Evolutionary conservation across 2,888 invertebrate species (phyloP), one percentile per base, ranked within the genome.

Genomic region (Eilema caniola): DNA sequence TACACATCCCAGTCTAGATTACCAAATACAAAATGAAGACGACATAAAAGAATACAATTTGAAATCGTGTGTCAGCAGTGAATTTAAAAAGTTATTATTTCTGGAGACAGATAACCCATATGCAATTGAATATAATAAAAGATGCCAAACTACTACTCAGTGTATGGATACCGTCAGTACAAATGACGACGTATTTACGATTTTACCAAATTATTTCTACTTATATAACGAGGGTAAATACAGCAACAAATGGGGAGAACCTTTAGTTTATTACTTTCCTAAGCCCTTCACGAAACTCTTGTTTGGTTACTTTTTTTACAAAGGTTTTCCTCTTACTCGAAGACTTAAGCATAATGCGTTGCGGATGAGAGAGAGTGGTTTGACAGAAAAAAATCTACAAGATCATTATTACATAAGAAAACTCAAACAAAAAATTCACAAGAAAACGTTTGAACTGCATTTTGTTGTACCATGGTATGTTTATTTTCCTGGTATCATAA

Each of bases 41-140:
- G 89, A 89, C 47, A 67, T 91, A 2, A 3, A 8, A 0, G 62
- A 70, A 0, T 83, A 79, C 41, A 70, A 85, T 5, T 62, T 90
- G 16, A 77, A 85, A 28, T 86, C 91, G 1, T 94, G 93, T 62
- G 66, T 92, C 3, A 87, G 90, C 77, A 1, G 16, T 0, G 79
- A 77, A 53, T 60, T 67, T 8, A 62, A 47, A 24, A 61, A 53
- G 60, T 66, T 57, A 10, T 57, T 66, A 24, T 33, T 66, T 20
- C 24, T n/a, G 10, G 66, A 66, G 28, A 31, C 64, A 57, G 33
- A 66, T 57, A 66, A 56, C 11, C 57, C 24, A 2, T 56, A 66
- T 24, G 20, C 56, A 24, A 59, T 25, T 10, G n/a, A 16, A 10
- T 47, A 41, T 47, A 11, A 57, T n/a, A 64, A 64, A 20, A 23